These are phyloP conservation scores for Lycia hirtaria DNA, from an alignment of 2,888 invertebrate genomes.

Conservation along the genomic window DNA sequence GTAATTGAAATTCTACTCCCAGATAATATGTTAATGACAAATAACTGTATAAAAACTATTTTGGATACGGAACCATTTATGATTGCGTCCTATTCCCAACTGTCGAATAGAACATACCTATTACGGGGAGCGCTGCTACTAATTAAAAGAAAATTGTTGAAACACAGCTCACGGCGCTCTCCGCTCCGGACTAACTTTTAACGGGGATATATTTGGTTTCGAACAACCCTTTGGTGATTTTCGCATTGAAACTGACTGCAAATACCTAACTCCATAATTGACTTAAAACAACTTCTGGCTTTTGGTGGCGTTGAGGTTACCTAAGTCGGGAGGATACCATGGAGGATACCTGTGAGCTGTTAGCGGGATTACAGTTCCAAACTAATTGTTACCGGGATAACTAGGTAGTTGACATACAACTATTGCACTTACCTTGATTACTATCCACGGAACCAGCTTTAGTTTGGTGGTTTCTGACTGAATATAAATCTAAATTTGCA, in stretches of 20 bases:
- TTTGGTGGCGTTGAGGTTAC: constrained; percentile 63
- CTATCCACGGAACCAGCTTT: constrained; percentile 17
- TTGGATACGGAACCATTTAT: constrained; percentile 15
- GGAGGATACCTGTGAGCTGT: constrained; percentile 44
- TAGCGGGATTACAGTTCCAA: constrained; percentile 36
- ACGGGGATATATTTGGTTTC: constrained; percentile 85
- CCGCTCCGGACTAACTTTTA: constrained; percentile 80
- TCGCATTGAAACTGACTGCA: constrained; percentile 82
- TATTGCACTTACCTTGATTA: constrained; percentile 34
- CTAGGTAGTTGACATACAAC: constrained; percentile 24
- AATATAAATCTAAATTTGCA: not conserved
- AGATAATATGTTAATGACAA: too few relatives aligned
- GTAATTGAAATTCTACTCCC: too few relatives aligned
- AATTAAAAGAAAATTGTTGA: constrained; percentile 85
- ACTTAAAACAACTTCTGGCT: constrained; percentile 80
- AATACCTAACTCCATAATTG: constrained; percentile 84
- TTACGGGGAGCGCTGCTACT: constrained; percentile 74
- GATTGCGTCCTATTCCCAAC: constrained; percentile 39
- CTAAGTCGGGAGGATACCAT: constrained; percentile 40
- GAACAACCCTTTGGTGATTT: constrained; percentile 84
- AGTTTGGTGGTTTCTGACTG: constrained; percentile 6
- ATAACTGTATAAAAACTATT: constrained; percentile 4
- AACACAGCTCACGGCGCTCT: constrained; percentile 67
- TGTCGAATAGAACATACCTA: constrained; percentile 73
- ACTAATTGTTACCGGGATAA: constrained; percentile 34